Base-by-base conservation (phyloP, 2,113 vertebrate species). In the Ictalurus punctatus region DNA sequence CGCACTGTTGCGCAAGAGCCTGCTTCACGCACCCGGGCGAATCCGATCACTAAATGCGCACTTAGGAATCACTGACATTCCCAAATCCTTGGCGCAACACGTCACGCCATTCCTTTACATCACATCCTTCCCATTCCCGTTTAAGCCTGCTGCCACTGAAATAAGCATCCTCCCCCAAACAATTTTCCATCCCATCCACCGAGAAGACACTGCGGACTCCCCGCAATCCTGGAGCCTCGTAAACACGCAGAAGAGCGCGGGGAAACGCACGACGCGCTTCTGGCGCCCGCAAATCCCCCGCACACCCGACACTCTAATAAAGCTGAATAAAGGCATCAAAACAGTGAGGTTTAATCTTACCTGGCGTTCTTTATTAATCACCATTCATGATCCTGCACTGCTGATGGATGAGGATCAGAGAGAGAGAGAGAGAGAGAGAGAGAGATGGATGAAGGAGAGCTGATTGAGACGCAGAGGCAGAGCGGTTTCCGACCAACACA, bases 311-410 rank as follows among this genome's bases (percentile, higher is more conserved):
- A 59, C 30, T 58, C 16, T 9, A 23, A 21, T 40, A 63, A 48
- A 69, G 37, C 80, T 19, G 54, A 44, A 87, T 9, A 27, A 54
- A 78, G 54, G 8, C 48, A 59, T 54, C 52, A 54, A 14, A 63
- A 71, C 4, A 34, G 27, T 10, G 40, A 6, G 48, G 69, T 34
- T 16, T 83, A 52, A 14, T 48, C 90, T 91, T 90, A 92, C 91
- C 90, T 91, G 82, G 1, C 13, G 63, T 78, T 84, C 59, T 71
- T 40, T 86, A 58, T 83, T 83, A 86, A 86, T 88, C 65, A 86
- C 65, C 88, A 67, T 82, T 59, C 84, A 88, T 90, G 78, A 88
- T 92, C 90, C 88, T 69, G 78, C 56, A 63, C 34, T 30, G 84
- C 81, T 79, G 86, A 86, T 44, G 74, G 83, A 76, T 44, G 40